Conservation (phyloP, 30 jellyfish, hydroid and myxozoan species). For the Morbakka virulenta region DNA sequence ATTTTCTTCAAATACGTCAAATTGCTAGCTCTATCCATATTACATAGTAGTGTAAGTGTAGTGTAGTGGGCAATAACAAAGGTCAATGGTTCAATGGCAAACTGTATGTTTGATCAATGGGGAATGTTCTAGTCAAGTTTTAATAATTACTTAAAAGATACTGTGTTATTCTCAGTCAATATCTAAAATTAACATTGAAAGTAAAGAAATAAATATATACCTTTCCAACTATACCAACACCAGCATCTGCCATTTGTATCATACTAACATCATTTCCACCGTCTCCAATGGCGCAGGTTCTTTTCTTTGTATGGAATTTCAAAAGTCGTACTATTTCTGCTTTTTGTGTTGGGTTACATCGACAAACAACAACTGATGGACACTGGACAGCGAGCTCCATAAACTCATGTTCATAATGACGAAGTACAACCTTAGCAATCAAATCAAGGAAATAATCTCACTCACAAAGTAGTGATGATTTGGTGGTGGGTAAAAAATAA, state of each 20-base stretch:
- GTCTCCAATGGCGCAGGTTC: constrained; percentile 98
- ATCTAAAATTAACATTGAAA: too few relatives aligned
- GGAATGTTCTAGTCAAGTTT: too few relatives aligned
- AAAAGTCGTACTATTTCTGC: constrained; percentile 91
- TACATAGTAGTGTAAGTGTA: too few relatives aligned
- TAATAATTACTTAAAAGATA: too few relatives aligned
- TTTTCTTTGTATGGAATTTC: constrained; percentile 78
- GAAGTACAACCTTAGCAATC: constrained; percentile 62
- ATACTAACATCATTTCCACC: constrained; percentile 99
- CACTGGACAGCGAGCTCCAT: constrained; percentile 99
- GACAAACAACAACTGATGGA: constrained; percentile 97
- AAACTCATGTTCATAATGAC: constrained; percentile 96
- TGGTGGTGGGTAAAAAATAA: not conserved
- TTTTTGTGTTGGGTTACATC: constrained; percentile 97
- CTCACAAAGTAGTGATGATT: not conserved
- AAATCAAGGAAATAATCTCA: too few relatives aligned
- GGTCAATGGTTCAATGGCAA: too few relatives aligned
- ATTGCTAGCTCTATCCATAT: too few relatives aligned
- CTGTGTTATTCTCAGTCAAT: too few relatives aligned
- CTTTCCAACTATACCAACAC: constrained; percentile 98
- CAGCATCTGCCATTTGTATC: constrained; percentile 99
- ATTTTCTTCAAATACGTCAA: too few relatives aligned
- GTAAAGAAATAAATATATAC: too few relatives aligned
- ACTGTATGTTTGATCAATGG: too few relatives aligned
- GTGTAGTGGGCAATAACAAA: too few relatives aligned